Evolutionary conservation across 2,113 vertebrate genomes (phyloP).

Genomic region (Sporophila hypoxantha): DNA sequence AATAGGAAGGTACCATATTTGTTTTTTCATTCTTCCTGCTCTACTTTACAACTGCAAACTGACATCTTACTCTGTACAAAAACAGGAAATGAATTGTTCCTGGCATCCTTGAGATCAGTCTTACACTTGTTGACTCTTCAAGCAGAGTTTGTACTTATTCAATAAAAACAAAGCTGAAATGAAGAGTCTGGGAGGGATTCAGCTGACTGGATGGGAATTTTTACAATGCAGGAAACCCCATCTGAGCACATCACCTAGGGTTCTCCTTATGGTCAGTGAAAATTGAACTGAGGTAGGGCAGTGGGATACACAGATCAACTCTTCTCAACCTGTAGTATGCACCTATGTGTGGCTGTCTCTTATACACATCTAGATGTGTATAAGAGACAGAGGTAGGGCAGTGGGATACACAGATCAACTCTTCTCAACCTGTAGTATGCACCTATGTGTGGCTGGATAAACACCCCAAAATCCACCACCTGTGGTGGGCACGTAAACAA

Average conservation of each 20-base stretch:
- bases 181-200: background rate
- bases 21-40: background rate
- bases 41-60: background rate
- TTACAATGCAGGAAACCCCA: background rate
- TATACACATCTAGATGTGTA: too few relatives aligned
- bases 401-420: background rate
- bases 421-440: background rate
- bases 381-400: background rate
- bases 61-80: background rate
- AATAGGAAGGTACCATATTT: background rate
- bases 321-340: background rate
- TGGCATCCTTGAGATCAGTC: background rate
- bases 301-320: background rate
- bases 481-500: background rate
- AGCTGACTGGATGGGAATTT: background rate
- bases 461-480: background rate
- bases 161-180: background rate
- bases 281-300: background rate
- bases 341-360: background rate
- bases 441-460: background rate
- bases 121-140: background rate
- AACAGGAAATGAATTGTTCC: background rate
- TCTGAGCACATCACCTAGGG: accelerated
- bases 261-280: background rate
- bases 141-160: background rate